Evolutionary conservation across 2,797 vertebrate species (phyloP).

Genomic region (Helicolenus hilgendorfi): DNA sequence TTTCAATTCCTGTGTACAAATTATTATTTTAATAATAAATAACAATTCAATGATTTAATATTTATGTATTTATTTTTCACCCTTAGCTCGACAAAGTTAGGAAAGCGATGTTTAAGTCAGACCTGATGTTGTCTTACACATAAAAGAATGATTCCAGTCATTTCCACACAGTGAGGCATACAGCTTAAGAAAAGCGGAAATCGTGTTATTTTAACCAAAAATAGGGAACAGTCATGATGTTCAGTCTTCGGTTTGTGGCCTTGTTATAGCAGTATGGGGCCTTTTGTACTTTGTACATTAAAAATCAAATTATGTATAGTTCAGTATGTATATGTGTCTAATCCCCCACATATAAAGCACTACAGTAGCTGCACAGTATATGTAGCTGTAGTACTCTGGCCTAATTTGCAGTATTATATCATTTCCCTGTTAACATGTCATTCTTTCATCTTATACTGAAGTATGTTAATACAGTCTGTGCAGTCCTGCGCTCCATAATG

Average conservation of each 20-base stretch:
- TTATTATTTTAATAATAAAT: too few species aligned
- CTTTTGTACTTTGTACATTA: background rate
- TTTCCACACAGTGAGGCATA: too few species aligned
- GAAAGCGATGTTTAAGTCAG: too few species aligned
- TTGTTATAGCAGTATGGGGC: background rate
- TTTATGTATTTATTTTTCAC: too few species aligned
- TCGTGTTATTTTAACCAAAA: background rate
- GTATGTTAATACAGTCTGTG: background rate
- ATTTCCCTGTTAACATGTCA: conserved; percentile 29
- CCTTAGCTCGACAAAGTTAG: too few species aligned
- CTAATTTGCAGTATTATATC: background rate
- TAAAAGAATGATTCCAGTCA: too few species aligned
- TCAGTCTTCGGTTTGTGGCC: background rate
- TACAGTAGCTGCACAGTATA: background rate
- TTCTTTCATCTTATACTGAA: conserved; percentile 12
- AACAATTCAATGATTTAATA: too few species aligned
- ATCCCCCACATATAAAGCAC: background rate
- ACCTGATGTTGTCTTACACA: too few species aligned
- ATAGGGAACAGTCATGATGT: background rate
- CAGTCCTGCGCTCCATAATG: conserved; percentile 19
- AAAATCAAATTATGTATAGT: background rate
- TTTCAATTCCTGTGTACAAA: too few species aligned
- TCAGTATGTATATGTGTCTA: background rate
- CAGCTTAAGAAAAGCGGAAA: background rate
- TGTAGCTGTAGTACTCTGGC: background rate